Percentiles rank a stretch among this genome's conserved stretches.
Evolutionary conservation across 2,888 invertebrate species (phyloP).

Genomic region (Cephus pygmeus): DNA sequence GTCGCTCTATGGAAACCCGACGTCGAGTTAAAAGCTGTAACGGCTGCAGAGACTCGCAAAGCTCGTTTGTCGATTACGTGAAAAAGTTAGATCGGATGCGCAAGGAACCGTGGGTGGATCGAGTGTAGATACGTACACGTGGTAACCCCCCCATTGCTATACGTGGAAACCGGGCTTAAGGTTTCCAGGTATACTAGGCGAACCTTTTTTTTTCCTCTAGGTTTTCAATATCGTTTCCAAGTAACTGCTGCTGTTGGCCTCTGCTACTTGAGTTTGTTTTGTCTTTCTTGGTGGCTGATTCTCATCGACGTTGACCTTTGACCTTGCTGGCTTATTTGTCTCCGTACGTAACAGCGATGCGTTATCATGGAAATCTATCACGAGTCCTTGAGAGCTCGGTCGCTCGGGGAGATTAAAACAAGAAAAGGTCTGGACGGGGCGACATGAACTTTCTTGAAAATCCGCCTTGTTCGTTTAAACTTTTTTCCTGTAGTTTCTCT

Average conservation of each 20-base stretch:
- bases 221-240: neutral
- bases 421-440: neutral
- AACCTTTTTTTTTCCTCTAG: neutral
- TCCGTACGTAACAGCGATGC: neutral
- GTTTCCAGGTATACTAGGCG: neutral
- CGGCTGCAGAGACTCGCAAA: neutral
- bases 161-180: neutral
- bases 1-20: slow-evolving; percentile 19
- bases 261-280: neutral
- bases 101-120: neutral
- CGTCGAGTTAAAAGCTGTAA: neutral
- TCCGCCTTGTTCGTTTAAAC: neutral
- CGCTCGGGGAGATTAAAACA: neutral
- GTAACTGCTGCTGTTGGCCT: neutral
- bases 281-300: neutral
- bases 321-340: neutral
- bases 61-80: neutral
- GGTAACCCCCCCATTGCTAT: neutral
- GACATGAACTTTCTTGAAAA: neutral
- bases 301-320: neutral
- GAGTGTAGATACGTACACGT: neutral
- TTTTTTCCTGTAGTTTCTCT: neutral
- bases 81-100: neutral
- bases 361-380: neutral
- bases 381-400: neutral